These are phyloP conservation scores for Cephus sareptanus DNA, from an alignment of 2,888 invertebrate genomes.

Conservation along the genomic window DNA sequence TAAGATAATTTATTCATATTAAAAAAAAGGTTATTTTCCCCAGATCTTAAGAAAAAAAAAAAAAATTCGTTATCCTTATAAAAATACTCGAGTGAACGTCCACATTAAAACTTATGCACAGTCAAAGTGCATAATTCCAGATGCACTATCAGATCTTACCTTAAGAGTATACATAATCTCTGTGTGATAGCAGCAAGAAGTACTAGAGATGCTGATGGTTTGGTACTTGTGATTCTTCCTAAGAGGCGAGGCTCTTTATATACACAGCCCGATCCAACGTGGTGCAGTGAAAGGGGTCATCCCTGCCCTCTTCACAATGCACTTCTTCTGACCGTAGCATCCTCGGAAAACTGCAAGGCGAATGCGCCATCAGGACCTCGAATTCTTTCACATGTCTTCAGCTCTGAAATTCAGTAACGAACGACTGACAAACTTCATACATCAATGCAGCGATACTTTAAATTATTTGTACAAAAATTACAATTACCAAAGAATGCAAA, in stretches of 20 bases:
- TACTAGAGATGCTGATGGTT: slow-evolving; percentile 61
- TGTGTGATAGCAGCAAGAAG: slow-evolving; percentile 48
- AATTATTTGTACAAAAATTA: background rate
- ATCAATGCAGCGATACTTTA: background rate
- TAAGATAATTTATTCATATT: background rate
- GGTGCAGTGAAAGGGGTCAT: slow-evolving; percentile 66
- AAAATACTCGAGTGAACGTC: background rate
- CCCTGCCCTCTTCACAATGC: slow-evolving; percentile 65
- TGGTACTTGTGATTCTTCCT: slow-evolving; percentile 63
- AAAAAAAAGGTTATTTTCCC: background rate
- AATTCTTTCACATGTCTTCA: slow-evolving; percentile 6
- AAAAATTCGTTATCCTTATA: background rate
- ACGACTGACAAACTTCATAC: background rate
- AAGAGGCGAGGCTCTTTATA: slow-evolving; percentile 64
- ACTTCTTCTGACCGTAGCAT: slow-evolving; percentile 61
- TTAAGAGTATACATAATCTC: slow-evolving; percentile 61
- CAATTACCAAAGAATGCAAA: background rate
- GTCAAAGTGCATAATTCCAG: background rate
- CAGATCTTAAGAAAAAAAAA: background rate
- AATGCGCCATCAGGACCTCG: background rate
- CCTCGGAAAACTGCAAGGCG: slow-evolving; percentile 25
- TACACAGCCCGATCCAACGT: slow-evolving; percentile 60
- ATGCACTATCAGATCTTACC: slow-evolving; percentile 42
- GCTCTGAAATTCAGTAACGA: background rate
- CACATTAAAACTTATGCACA: background rate